Base-by-base conservation (phyloP, 1,140 invertebrate genomes). In the Leucophenga varia region DNA sequence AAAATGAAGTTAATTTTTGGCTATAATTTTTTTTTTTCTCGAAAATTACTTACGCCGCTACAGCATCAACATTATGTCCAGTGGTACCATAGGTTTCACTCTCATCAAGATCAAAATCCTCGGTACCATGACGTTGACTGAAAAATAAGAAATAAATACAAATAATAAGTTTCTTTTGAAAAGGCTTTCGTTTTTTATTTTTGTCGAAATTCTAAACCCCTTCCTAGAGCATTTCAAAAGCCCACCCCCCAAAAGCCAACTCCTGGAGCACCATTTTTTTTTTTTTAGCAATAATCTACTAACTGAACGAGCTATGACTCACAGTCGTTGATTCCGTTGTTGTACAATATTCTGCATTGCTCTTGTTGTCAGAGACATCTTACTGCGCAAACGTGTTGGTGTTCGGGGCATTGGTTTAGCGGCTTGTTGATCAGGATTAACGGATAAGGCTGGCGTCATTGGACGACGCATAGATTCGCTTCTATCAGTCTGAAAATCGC, bases 301-400 rank as follows among this genome's bases (percentile, higher is more conserved):
- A n/a, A n/a, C n/a, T n/a, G n/a, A n/a, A n/a, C n/a, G n/a, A n/a
- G n/a, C n/a, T n/a, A n/a, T n/a, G n/a, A 67, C 63, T 67, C 63
- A 67, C 63, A 55, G 53, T 13, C 57, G 64, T 47, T 61, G 54
- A 49, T 43, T 65, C 52, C 61, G 53, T 47, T 60, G 58, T 51
- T 64, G 54, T 25, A 72, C 58, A 59, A 72, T 64, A 44, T 72
- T 70, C 47, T 61, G 57, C 39, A 72, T 53, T 14, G 69, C 69
- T 37, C 69, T 55, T 35, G 64, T 61, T 30, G 69, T 72, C 43
- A 72, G 38, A 12, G 69, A 72, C 6, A 72, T 61, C 36, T 57
- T 58, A 53, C 51, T 69, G 30, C 51, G 55, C 51, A 72, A 52
- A 41, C 69, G 64, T 48, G 72, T 67, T 6, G 69, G 69, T 44